These are phyloP conservation scores for Bombus turneri DNA, from an alignment of 1,140 invertebrate genomes.

Conservation along the genomic window DNA sequence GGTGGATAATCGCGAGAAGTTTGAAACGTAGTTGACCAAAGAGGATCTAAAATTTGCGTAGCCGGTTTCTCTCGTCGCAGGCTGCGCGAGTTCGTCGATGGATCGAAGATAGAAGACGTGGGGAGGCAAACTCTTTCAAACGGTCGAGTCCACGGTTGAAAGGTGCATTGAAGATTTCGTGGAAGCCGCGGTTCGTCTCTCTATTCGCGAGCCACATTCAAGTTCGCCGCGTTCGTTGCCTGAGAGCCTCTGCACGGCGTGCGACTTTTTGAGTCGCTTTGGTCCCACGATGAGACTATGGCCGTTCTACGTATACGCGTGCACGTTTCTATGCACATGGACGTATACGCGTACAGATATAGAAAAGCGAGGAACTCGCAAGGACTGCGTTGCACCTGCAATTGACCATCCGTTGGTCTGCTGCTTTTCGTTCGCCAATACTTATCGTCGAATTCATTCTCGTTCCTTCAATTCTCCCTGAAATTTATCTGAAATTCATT, in stretches of 20 bases:
- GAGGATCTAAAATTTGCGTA: slow-evolving; percentile 9
- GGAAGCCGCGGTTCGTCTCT: slow-evolving; percentile 27
- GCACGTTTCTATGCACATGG: slow-evolving; percentile 2
- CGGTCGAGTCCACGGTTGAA: slow-evolving; percentile 34
- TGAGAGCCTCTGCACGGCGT: slow-evolving; percentile 80
- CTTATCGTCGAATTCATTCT: neutral
- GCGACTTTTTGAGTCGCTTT: slow-evolving; percentile 81
- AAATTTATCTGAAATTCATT: too few relatives aligned
- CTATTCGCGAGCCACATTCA: slow-evolving; percentile 8
- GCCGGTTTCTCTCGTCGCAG: slow-evolving; percentile 20
- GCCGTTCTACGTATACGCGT: slow-evolving; percentile 53
- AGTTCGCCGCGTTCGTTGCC: slow-evolving; percentile 37
- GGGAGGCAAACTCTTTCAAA: slow-evolving; percentile 50
- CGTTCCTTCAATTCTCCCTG: neutral
- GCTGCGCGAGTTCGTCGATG: slow-evolving; percentile 18
- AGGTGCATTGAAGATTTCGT: slow-evolving; percentile 54
- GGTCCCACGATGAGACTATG: slow-evolving; percentile 80
- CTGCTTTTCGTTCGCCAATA: neutral
- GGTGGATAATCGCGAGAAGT: neutral
- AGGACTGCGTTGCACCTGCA: neutral
- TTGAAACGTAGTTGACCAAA: neutral
- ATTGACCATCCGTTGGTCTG: slow-evolving; percentile 27
- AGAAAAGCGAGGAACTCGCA: neutral
- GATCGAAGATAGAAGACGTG: slow-evolving; percentile 19
- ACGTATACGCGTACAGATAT: neutral